Base-by-base conservation (phyloP, 1,140 invertebrate species). In the Onthophagus taurus region DNA sequence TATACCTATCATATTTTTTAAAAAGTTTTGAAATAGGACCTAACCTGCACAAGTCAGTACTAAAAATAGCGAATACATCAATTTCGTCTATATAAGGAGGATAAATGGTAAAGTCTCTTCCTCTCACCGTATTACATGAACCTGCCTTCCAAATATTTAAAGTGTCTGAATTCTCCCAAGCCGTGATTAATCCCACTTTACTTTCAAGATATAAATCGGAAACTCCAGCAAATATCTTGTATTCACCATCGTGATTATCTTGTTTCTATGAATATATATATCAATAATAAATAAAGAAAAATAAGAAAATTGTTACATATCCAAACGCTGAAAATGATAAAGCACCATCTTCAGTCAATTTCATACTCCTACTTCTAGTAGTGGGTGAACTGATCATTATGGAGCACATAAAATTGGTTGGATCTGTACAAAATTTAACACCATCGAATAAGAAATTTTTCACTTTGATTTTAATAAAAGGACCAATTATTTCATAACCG, bases 61-160 rank as follows among this genome's bases (percentile, higher is more conserved):
- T 39, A 11, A 39, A 39, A n/a, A 39, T 39, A 26, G 23, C 37
- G 16, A 39, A 39, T 4, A 4, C 8, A 14, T 20, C 23, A 13
- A n/a, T 26, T 26, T 39, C 37, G 11, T 39, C 23, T 24, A 21
- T 39, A 26, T 17, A 26, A 26, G 37, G 37, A 5, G 37, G 37
- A 39, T 39, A 39, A 21, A 39, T 39, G 6, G 37, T 21, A 4
- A 23, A 39, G 11, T 39, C 37, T 13, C 37, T 23, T 7, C 37
- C 37, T n/a, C 37, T 11, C 6, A 39, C 23, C 11, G 9, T 17
- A 26, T 39, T 39, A 24, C 37, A 39, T 14, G n/a, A 24, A 12
- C 20, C 23, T 6, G 6, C 14, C 11, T 12, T 23, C 37, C 37
- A 39, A 13, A 14, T 26, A 24, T 26, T 16, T 26, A 26, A 24